Evolutionary conservation across 2,797 vertebrate species (phyloP), one percentile per base, ranked within the genome.

Genomic region (Thaleichthys pacificus): DNA sequence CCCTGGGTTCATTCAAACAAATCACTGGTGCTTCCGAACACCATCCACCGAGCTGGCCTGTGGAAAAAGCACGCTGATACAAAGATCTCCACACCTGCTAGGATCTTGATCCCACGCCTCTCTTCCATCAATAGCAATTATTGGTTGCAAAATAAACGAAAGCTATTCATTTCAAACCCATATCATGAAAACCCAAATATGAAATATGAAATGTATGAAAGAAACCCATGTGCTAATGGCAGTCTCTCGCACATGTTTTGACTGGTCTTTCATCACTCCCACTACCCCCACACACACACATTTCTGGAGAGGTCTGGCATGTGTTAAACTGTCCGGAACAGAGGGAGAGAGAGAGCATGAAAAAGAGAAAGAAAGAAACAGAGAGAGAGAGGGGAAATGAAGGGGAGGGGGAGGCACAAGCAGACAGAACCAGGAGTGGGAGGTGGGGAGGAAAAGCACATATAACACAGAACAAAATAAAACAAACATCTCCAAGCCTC

Each of bases 261-360:
- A 85, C 75, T 73, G 67, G 75, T 84, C 84, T 87, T 81, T 89
- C 85, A 85, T 84, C 85, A 82, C 78, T 70, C 71, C 71, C 67
- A 73, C 72, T 77, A 81, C 79, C 81, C 79, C 73, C 73, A 71
- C 77, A 79, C 70, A 56, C 71, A 70, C 76, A 80, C 70, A 61
- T 73, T 78, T 83, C 66, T 80, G 69, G 73, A 11, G 73, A 78
- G 64, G 79, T 84, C 78, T 87, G 82, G 83, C 73, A 80, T 88
- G 82, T 72, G 80, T 85, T 87, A 81, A 85, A 81, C 78, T 78
- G 71, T 78, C 75, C 77, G 70, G 72, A 85, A 85, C 75, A 78
- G 4, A 71, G 80, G 21, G 60, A 51, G 42, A 54, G 47, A 56
- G 22, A 15, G 26, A 28, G 14, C 51, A 42, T 14, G 24, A 71